Percentiles rank a stretch among this genome's conserved stretches.
phyloP scores from a whole-genome alignment of 2,888 invertebrate genomes.

The Thecocarcelia acutangulata region DNA sequence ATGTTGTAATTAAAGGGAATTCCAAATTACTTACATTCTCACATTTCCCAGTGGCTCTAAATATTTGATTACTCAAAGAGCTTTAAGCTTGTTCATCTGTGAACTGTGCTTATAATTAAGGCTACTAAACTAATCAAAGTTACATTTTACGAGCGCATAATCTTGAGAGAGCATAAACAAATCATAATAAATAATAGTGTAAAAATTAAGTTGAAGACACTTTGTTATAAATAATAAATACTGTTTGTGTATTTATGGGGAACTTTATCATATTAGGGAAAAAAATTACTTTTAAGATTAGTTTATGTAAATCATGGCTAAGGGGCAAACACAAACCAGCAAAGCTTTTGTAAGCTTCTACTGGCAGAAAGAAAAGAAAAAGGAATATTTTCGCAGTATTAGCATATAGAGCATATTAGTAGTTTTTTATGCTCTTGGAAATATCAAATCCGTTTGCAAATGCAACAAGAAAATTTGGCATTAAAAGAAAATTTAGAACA shows the following conservation, averaged over 20 bases:
- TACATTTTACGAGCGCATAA: constrained; percentile 17
- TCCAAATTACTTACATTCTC: constrained; percentile 2
- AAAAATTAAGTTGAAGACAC: constrained; percentile 22
- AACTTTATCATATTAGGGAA: background rate
- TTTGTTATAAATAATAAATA: constrained; percentile 5
- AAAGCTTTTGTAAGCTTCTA: no score
- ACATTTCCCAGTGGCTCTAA: constrained; percentile 12
- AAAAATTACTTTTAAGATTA: no score
- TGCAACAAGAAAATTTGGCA: no score
- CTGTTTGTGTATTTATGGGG: background rate
- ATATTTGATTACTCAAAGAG: constrained; percentile 26
- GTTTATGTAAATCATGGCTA: no score
- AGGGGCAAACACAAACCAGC: no score
- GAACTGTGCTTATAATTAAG: constrained; percentile 18
- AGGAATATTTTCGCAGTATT: no score
- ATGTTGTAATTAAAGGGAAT: constrained; percentile 38
- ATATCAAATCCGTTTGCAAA: no score
- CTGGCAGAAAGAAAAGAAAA: no score
- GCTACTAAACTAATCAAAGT: constrained; percentile 38
- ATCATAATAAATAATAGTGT: constrained; percentile 22
- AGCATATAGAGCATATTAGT: no score
- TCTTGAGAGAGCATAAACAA: constrained; percentile 29
- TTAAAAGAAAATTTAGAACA: no score
- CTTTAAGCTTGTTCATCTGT: constrained; percentile 24
- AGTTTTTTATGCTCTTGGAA: no score